Evolutionary conservation across 2,113 vertebrate genomes (phyloP), one percentile per base, ranked within the genome.

Genomic region (Lasiurus cinereus): DNA sequence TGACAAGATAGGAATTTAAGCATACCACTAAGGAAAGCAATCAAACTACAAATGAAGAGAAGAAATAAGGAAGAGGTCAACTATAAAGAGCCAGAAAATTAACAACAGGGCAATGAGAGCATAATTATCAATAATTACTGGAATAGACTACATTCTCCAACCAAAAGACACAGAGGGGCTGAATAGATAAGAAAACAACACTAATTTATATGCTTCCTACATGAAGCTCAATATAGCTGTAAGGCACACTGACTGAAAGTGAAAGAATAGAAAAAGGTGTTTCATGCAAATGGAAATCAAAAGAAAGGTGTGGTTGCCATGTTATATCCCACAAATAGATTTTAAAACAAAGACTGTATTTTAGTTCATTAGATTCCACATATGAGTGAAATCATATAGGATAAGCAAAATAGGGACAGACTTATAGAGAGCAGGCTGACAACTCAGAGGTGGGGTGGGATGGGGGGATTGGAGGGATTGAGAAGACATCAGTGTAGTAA

Each of bases 41-140:
- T 86, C 50, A 79, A 72, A 93, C 8, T 39, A 79, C 31, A 86
- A 59, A 78, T 31, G 31, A 78, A 59, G 39, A 84, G 33, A 85
- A 76, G 31, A 48, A 72, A n/a, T 77, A 67, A 91, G 52, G 31
- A 91, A 92, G 62, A 86, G 31, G 64, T 18, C 1, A 86, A 93
- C 21, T 56, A 48, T 2, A 5, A 29, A 93, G 13, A 70, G 31
- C 31, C 64, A 70, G 31, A 36, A 87, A 33, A 54, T 77, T 29
- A 79, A 79, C 6, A 67, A 86, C 69, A 46, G 29, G 50, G 16
- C 39, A 70, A 22, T 87, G 21, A 70, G 33, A 70, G 11, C 19
- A 8, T 59, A 79, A 50, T 2, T 86, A 46, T 86, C 36, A 86
- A 31, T 59, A 86, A 56, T 24, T 93, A 86, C 24, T 86, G 36